Evolutionary conservation across 2,797 vertebrate species (phyloP).

Genomic region (Fundulus diaphanus): DNA sequence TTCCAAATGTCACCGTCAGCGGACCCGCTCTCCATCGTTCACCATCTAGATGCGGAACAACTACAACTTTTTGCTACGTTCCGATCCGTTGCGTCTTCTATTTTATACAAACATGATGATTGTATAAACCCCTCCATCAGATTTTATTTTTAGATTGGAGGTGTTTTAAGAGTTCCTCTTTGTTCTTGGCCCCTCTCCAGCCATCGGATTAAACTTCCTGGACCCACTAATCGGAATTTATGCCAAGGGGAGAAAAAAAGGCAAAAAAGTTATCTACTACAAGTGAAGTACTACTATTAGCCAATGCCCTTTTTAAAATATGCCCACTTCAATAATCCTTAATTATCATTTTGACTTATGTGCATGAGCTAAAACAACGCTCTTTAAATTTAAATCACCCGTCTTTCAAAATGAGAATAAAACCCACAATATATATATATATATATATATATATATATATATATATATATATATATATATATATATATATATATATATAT

Average conservation of each 20-base stretch:
- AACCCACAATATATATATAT: too few species aligned
- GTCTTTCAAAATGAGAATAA: constrained; percentile 16
- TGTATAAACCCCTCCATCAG: not conserved
- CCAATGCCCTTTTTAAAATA: not conserved
- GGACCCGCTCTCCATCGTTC: too few species aligned
- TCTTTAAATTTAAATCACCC: too few species aligned
- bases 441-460: too few species aligned
- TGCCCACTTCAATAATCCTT: not conserved
- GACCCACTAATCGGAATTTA: not conserved
- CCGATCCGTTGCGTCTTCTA: too few species aligned
- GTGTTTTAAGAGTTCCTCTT: not conserved
- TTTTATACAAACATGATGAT: not conserved
- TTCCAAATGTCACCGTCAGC: too few species aligned
- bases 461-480: too few species aligned
- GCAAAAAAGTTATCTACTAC: not conserved
- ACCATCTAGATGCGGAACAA: too few species aligned
- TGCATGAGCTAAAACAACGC: too few species aligned
- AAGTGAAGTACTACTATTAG: not conserved
- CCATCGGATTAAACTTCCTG: not conserved
- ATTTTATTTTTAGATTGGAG: not conserved
- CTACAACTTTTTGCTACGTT: too few species aligned
- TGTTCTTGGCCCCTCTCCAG: not conserved
- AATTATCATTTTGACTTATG: too few species aligned
- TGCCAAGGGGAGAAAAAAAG: not conserved
- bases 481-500: too few species aligned